Percentiles rank a stretch among this genome's conserved stretches.
Conservation (phyloP, 2,888 invertebrate genomes). For the Hyposoter didymator region DNA sequence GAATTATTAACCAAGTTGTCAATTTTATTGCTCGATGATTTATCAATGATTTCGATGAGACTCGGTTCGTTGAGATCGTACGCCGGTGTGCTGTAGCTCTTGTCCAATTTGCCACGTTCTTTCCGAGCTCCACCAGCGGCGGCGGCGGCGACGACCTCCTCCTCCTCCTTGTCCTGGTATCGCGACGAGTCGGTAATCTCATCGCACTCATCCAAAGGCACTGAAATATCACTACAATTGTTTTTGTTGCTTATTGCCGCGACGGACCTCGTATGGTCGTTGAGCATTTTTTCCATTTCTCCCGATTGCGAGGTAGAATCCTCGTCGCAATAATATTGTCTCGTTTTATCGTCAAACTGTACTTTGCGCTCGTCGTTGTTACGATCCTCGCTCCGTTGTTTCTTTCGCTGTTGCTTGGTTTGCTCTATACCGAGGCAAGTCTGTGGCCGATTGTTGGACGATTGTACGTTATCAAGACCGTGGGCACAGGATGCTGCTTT, state of each 20-base stretch:
- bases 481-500: slow-evolving; percentile 92
- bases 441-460: slow-evolving; percentile 85
- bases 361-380: slow-evolving; percentile 70
- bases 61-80: slow-evolving; percentile 87
- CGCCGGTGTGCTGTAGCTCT: slow-evolving; percentile 93
- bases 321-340: slow-evolving; percentile 58
- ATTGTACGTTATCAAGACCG: slow-evolving; percentile 88
- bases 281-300: slow-evolving; percentile 57
- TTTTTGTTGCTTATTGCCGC: slow-evolving; percentile 63
- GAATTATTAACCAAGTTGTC: slow-evolving; percentile 57
- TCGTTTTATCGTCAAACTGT: slow-evolving; percentile 78
- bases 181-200: slow-evolving; percentile 40
- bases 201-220: slow-evolving; percentile 68
- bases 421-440: slow-evolving; percentile 87
- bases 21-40: slow-evolving; percentile 61
- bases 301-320: not conserved
- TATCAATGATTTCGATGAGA: slow-evolving; percentile 71
- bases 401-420: slow-evolving; percentile 72
- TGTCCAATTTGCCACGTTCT: slow-evolving; percentile 88
- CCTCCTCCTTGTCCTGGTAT: slow-evolving; percentile 35
- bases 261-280: slow-evolving; percentile 70
- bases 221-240: slow-evolving; percentile 65
- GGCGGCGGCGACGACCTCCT: too few relatives aligned
- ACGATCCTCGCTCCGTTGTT: slow-evolving; percentile 71
- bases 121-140: slow-evolving; percentile 68